Evolutionary conservation across 2,113 vertebrate genomes (phyloP).

Genomic region (Phasianus colchicus): DNA sequence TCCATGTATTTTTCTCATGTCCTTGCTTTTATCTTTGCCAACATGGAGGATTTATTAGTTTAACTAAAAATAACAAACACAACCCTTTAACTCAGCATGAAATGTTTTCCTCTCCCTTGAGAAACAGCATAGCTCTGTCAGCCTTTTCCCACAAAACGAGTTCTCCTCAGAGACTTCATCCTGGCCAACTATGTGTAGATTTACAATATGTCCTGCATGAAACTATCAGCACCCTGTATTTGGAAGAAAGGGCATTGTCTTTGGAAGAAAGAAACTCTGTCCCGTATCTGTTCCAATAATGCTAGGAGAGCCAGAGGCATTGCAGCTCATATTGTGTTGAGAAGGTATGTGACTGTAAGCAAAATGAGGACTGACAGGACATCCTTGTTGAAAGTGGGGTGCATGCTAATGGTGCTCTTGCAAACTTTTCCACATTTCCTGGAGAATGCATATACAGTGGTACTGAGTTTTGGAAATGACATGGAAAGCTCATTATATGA

Average conservation of each 20-base stretch:
- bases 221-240: background rate
- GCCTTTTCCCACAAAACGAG: slow-evolving; percentile 47
- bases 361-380: accelerated
- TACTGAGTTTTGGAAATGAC: background rate
- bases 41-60: slow-evolving; percentile 19
- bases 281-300: background rate
- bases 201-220: background rate
- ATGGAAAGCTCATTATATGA: background rate
- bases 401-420: background rate
- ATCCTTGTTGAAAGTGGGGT: accelerated
- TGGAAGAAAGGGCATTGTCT: background rate
- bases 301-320: background rate
- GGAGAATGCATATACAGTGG: accelerated
- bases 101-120: slow-evolving; percentile 36
- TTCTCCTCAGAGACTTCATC: slow-evolving; percentile 26
- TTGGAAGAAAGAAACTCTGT: background rate
- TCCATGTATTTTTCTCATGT: background rate
- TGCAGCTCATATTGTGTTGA: accelerated
- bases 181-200: background rate
- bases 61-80: slow-evolving; percentile 47
- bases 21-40: slow-evolving; percentile 46
- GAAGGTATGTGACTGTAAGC: background rate
- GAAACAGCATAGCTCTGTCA: background rate
- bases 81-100: slow-evolving; percentile 15
- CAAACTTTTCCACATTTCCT: background rate